These are phyloP conservation scores for Okapia johnstoni DNA, from an alignment of 2,113 vertebrate species.

Conservation along the genomic window DNA sequence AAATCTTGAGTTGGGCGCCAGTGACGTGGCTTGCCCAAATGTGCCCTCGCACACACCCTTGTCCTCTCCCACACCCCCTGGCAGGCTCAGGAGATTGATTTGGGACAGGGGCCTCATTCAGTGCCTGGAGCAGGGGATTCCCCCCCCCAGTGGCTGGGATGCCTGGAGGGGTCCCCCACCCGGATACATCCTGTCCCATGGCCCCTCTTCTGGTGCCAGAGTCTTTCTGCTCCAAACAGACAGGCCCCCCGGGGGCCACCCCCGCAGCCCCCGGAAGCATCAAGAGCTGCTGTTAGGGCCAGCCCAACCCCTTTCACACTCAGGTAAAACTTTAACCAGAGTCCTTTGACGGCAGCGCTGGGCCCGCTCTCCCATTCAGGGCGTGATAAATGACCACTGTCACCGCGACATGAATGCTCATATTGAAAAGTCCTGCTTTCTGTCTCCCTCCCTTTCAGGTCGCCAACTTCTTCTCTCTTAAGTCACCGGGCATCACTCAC, in stretches of 20 bases:
- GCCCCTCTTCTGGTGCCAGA: conserved; percentile 50
- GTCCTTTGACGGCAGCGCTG: conserved; percentile 73
- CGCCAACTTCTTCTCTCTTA: conserved; percentile 73
- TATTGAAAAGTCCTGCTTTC: conserved; percentile 86
- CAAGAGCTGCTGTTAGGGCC: conserved; percentile 70
- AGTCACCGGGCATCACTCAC: conserved; percentile 78
- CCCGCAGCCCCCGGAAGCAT: conserved; percentile 64
- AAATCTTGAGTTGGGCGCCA: not conserved
- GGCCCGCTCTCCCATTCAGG: conserved; percentile 81
- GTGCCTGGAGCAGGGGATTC: not conserved
- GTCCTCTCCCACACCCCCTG: not conserved
- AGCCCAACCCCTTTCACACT: conserved; percentile 79
- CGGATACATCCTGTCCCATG: not conserved
- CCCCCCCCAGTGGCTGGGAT: conserved; percentile 45
- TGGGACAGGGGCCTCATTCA: not conserved
- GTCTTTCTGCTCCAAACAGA: conserved; percentile 80
- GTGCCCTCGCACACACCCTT: not conserved
- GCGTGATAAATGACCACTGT: conserved; percentile 85
- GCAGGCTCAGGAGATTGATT: not conserved
- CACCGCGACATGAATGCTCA: conserved; percentile 85
- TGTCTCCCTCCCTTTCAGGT: conserved; percentile 72
- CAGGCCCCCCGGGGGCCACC: conserved; percentile 75
- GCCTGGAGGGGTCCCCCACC: not conserved
- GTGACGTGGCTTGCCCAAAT: not conserved
- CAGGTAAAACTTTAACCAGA: conserved; percentile 98